Percentiles rank a stretch among this genome's conserved stretches.
These are phyloP conservation scores for Helleia helle DNA, from an alignment of 2,888 invertebrate genomes.

Conservation along the genomic window DNA sequence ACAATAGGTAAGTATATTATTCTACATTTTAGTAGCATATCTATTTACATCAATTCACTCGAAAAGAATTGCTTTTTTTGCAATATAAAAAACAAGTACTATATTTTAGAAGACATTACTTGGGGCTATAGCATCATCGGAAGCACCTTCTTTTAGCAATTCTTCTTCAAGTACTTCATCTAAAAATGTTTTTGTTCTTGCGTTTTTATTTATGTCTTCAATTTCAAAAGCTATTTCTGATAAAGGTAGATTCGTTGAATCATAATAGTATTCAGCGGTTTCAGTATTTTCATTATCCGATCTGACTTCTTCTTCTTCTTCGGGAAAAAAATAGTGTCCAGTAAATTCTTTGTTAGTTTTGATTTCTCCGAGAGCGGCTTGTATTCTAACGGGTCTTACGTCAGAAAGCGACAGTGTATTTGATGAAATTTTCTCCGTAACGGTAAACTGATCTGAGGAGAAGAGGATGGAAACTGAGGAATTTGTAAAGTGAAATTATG, in stretches of 20 bases:
- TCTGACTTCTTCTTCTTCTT: constrained; percentile 43
- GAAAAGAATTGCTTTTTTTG: too few species aligned
- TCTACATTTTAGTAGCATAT: too few species aligned
- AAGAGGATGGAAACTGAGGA: too few species aligned
- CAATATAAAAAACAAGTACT: too few species aligned
- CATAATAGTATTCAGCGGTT: constrained; percentile 44
- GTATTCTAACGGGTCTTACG: constrained; percentile 44
- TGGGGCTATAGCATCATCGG: constrained; percentile 5
- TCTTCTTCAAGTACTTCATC: constrained; percentile 59
- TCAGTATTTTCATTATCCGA: constrained; percentile 36
- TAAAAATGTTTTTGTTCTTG: constrained; percentile 46
- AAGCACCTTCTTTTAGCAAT: constrained; percentile 32
- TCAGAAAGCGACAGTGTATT: constrained; percentile 25
- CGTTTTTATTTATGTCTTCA: constrained; percentile 35
- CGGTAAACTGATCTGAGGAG: constrained; percentile 37
- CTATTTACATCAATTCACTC: too few species aligned
- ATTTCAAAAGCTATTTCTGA: constrained; percentile 51
- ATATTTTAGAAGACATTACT: constrained; percentile 13
- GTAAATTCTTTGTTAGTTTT: constrained; percentile 46
- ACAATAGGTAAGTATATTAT: background rate
- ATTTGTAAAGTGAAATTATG: too few species aligned
- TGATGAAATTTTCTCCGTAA: constrained; percentile 24
- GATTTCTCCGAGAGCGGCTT: constrained; percentile 48
- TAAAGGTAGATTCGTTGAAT: constrained; percentile 33
- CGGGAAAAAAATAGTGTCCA: constrained; percentile 63